A percentile compares a stretch with the other conserved stretches of the same genome.
Conservation (phyloP, 2,797 vertebrate species). For the Danio choprae region DNA sequence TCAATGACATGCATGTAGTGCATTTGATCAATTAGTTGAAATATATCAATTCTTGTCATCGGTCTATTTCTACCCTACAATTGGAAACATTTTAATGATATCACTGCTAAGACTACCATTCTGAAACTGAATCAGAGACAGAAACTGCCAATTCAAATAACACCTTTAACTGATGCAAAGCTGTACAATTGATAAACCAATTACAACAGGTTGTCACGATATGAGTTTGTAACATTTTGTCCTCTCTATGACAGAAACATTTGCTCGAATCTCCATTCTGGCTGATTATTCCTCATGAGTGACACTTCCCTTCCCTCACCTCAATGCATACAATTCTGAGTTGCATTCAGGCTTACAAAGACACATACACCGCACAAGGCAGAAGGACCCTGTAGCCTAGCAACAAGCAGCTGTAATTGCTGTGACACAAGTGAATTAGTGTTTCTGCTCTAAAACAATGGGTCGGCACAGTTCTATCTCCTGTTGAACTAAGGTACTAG, state of each 20-base stretch:
- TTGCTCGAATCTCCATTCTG: slow-evolving; percentile 38
- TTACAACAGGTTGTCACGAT: slow-evolving; percentile 24
- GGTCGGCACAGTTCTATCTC: slow-evolving; percentile 52
- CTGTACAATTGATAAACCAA: neutral
- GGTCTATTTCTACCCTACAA: neutral
- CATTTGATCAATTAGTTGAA: neutral
- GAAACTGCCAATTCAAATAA: neutral
- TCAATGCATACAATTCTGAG: slow-evolving; percentile 51
- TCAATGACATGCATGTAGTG: neutral
- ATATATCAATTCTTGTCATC: neutral
- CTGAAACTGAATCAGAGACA: neutral
- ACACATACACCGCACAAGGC: slow-evolving; percentile 61
- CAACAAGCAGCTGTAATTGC: slow-evolving; percentile 72
- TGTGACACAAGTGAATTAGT: slow-evolving; percentile 69
- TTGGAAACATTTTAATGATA: slow-evolving; percentile 5
- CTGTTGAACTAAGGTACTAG: slow-evolving; percentile 49
- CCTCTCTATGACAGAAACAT: slow-evolving; percentile 41
- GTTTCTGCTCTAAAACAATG: slow-evolving; percentile 68
- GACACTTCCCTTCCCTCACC: slow-evolving; percentile 48
- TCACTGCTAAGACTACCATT: neutral
- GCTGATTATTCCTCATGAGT: slow-evolving; percentile 54
- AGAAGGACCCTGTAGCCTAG: slow-evolving; percentile 70
- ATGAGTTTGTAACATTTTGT: neutral
- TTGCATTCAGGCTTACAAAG: slow-evolving; percentile 58
- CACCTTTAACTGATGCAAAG: neutral